Conservation (phyloP, 2,888 invertebrate species). For the Phanerotoma sp. region DNA sequence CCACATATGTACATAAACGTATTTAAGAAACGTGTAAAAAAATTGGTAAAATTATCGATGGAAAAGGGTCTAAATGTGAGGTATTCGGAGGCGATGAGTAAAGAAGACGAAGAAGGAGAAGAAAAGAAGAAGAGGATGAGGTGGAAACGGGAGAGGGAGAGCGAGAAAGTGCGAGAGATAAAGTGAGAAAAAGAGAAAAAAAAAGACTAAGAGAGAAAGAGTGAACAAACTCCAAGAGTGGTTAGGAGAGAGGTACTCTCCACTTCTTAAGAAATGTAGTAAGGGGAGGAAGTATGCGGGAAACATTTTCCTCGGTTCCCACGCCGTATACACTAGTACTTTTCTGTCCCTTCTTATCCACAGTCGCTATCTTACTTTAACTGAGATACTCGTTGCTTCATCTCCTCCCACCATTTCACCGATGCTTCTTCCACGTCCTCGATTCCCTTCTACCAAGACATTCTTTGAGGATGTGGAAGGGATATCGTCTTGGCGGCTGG, state of each 20-base stretch:
- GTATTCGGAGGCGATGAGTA: slow-evolving; percentile 3
- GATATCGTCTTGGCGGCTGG: slow-evolving; percentile 33
- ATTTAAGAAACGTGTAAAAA: background rate
- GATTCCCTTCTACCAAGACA: slow-evolving; percentile 21
- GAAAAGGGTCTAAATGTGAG: slow-evolving; percentile 10
- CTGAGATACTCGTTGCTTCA: slow-evolving; percentile 16
- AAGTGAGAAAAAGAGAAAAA: no score
- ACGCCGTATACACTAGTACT: slow-evolving; percentile 43
- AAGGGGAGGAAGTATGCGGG: slow-evolving; percentile 44
- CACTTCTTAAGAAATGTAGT: slow-evolving; percentile 8
- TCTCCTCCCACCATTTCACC: slow-evolving; percentile 17
- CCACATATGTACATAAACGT: background rate
- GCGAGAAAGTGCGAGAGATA: no score
- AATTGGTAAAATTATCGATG: slow-evolving; percentile 8
- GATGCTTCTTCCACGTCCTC: slow-evolving; percentile 31
- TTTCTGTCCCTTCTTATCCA: slow-evolving; percentile 21
- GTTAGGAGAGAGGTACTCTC: slow-evolving; percentile 14
- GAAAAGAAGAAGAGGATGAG: no score
- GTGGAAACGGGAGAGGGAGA: no score
- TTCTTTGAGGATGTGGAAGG: slow-evolving; percentile 26
- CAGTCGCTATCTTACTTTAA: slow-evolving; percentile 11
- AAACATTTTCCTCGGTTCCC: slow-evolving; percentile 56
- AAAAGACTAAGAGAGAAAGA: no score
- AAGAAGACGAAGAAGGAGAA: slow-evolving; percentile 15
- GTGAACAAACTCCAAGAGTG: no score